These are phyloP conservation scores for Sinocyclocheilus anophthalmus DNA, from an alignment of 2,113 vertebrate species.

Conservation along the genomic window DNA sequence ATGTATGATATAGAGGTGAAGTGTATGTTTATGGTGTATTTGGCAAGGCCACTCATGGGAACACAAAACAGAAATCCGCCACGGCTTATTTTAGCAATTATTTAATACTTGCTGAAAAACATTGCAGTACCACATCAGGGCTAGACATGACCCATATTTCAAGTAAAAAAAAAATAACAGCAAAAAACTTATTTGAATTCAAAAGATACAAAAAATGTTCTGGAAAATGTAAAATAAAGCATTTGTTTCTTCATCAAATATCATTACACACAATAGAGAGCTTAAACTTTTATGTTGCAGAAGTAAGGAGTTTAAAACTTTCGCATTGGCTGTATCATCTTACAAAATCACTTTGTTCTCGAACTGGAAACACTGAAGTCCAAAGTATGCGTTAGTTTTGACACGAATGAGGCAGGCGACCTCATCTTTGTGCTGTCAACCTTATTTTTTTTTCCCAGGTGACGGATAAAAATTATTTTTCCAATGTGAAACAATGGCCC, in stretches of 20 bases:
- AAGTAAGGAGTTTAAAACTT: neutral
- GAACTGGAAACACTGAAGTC: neutral
- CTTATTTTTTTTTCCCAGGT: too few relatives aligned
- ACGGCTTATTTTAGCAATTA: neutral
- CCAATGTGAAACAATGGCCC: too few relatives aligned
- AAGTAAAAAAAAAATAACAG: neutral
- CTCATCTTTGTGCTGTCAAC: neutral
- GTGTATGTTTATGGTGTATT: neutral
- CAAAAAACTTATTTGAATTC: neutral
- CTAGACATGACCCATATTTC: neutral
- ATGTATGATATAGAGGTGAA: neutral
- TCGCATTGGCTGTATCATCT: neutral
- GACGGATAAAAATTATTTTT: too few relatives aligned
- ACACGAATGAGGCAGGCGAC: neutral
- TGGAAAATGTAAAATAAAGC: constrained; percentile 1
- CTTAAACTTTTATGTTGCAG: too few relatives aligned
- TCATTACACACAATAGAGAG: neutral
- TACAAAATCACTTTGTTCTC: neutral
- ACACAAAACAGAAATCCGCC: neutral
- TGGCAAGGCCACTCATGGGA: neutral
- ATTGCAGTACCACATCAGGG: neutral
- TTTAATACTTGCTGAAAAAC: neutral
- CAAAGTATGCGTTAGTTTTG: neutral
- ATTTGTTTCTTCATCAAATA: neutral
- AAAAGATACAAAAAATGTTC: neutral